These are phyloP conservation scores for Cyclophora albipunctata DNA, from an alignment of 2,888 invertebrate species.

Conservation along the genomic window DNA sequence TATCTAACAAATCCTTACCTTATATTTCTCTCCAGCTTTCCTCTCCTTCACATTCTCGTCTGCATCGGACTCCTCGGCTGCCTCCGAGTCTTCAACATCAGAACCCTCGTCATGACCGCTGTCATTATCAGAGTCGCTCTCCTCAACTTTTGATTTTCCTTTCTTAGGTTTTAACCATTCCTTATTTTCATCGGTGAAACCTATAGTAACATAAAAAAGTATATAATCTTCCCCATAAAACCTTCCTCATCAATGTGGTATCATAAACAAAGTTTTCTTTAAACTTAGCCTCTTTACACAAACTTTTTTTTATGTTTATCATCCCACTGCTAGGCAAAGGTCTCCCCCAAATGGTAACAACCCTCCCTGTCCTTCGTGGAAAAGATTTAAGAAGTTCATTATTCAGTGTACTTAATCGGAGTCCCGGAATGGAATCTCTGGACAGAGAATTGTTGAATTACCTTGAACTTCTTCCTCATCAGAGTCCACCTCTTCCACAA, in stretches of 20 bases:
- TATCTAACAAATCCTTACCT: constrained; percentile 33
- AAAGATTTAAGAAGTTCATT: no score
- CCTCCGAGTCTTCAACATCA: constrained; percentile 35
- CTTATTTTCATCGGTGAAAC: constrained; percentile 83
- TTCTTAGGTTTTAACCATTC: constrained; percentile 81
- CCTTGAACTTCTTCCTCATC: constrained; percentile 50
- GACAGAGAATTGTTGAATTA: constrained; percentile 5
- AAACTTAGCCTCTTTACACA: no score
- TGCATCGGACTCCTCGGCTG: constrained; percentile 22
- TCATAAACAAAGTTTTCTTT: no score
- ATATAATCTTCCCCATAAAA: no score
- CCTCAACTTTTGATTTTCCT: constrained; percentile 41
- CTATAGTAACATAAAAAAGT: constrained; percentile 33
- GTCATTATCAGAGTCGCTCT: constrained; percentile 34
- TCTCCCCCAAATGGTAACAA: no score
- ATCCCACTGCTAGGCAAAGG: no score
- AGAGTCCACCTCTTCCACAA: constrained; percentile 33
- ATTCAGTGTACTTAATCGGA: no score
- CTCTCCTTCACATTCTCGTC: constrained; percentile 31
- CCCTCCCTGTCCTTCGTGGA: no score
- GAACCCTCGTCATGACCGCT: constrained; percentile 37
- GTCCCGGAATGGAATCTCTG: no score
- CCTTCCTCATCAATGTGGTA: no score
- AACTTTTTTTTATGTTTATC: no score
- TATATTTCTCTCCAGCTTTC: constrained; percentile 49